Base-by-base conservation (phyloP, 2,797 vertebrate species). In the Lateolabrax maculatus region DNA sequence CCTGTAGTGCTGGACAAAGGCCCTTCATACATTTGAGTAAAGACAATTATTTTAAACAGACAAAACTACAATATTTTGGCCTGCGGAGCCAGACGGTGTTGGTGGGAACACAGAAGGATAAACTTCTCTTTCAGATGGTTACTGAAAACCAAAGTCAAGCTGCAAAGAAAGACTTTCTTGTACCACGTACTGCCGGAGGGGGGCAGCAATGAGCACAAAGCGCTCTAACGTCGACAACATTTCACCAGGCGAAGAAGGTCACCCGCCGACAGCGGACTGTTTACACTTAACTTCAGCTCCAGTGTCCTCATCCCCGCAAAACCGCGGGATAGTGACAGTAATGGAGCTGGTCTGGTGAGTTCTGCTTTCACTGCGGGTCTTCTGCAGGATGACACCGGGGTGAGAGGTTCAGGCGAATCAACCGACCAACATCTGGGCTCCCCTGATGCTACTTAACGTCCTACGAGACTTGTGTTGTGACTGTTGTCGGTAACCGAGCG, bases 341-440 rank as follows among this genome's bases (percentile, higher is more conserved):
- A 95, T 95, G 94, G 94, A 94, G 55, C 56, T 91, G 4, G 74
- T 66, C 1, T 95, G 95, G 95, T 95, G 76, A 83, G 93, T 86
- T 4, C 11, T 1, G 4, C 18, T 43, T 27, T 48, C 2, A 37
- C 25, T 29, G n/a, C 1, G 48, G n/a, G 13, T n/a, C 1, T 2
- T 62, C 11, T 61, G 8, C 6, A 5, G 2, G 7, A 3, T 37
- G 8, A 3, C 8, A 16, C 0, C 2, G 16, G 1, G 23, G 3
- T n/a, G n/a, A n/a, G n/a, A n/a, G n/a, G n/a, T n/a, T n/a, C n/a
- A n/a, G n/a, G n/a, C n/a, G n/a, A n/a, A n/a, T n/a, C n/a, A n/a
- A n/a, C n/a, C n/a, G n/a, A n/a, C n/a, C n/a, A n/a, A n/a, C n/a
- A n/a, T n/a, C n/a, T n/a, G n/a, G n/a, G n/a, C n/a, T n/a, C n/a